Evolutionary conservation across 2,888 invertebrate genomes (phyloP).

Genomic region (Acrobasis suavella): DNA sequence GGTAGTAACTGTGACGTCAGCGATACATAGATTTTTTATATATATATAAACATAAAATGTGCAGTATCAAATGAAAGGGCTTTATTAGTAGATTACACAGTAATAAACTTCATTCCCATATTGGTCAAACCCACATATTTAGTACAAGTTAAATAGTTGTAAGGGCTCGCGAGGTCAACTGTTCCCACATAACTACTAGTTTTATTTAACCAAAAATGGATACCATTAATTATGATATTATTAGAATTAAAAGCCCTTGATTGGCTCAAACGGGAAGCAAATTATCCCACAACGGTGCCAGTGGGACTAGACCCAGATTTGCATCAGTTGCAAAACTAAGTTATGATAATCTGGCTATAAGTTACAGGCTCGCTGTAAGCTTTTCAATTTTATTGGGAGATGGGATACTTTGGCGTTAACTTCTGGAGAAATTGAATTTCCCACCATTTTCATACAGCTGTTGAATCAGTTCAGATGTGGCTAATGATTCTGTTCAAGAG

Average conservation of each 20-base stretch:
- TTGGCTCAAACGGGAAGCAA: background rate
- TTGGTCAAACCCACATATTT: too few species aligned
- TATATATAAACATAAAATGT: too few species aligned
- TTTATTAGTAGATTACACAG: too few species aligned
- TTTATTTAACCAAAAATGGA: background rate
- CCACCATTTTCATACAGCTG: constrained; percentile 42
- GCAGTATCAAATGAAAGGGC: too few species aligned
- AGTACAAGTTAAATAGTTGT: too few species aligned
- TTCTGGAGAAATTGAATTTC: constrained; percentile 45
- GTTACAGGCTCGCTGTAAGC: constrained; percentile 62
- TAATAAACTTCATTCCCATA: too few species aligned
- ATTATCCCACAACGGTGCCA: constrained; percentile 1
- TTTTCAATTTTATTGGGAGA: constrained; percentile 65
- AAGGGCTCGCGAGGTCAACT: too few species aligned
- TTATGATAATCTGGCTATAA: constrained; percentile 72
- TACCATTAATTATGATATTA: too few species aligned
- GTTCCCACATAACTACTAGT: too few species aligned
- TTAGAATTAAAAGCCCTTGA: too few species aligned
- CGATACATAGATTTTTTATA: too few species aligned
- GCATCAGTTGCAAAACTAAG: constrained; percentile 68
- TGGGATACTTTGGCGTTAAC: constrained; percentile 42
- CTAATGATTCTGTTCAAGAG: constrained; percentile 32
- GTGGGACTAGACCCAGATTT: constrained; percentile 37
- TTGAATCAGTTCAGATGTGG: constrained; percentile 41
- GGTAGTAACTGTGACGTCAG: too few species aligned